phyloP scores from a whole-genome alignment of 2,797 vertebrate species.

The Lagodon rhomboides region DNA sequence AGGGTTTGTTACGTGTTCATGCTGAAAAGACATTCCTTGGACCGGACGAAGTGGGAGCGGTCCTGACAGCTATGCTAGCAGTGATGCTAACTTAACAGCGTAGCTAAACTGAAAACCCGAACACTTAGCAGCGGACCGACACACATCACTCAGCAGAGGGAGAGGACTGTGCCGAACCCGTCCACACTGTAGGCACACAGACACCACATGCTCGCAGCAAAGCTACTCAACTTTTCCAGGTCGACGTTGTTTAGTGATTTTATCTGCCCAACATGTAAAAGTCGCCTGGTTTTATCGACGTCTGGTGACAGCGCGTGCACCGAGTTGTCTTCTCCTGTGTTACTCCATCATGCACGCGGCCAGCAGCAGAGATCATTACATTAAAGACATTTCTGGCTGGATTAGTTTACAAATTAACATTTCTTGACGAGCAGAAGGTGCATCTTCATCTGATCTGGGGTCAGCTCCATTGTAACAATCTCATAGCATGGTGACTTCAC shows the following conservation, averaged over 20 bases:
- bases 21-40: no score
- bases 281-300: no score
- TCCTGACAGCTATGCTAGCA: background rate
- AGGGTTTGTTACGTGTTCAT: no score
- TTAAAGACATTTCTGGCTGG: fast-evolving
- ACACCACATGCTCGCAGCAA: background rate
- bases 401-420: background rate
- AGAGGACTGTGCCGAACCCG: background rate
- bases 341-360: background rate
- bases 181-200: background rate
- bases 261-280: background rate
- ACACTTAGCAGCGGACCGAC: no score
- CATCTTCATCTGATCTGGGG: background rate
- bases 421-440: background rate
- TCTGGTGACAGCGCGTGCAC: background rate
- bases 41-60: background rate
- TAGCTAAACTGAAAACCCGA: background rate
- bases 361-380: background rate
- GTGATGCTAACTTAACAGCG: background rate
- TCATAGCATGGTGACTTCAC: background rate
- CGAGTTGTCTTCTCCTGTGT: background rate
- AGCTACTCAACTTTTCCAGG: no score
- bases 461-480: background rate
- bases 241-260: background rate
- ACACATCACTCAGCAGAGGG: background rate